Percentiles rank a stretch among this genome's conserved stretches.
Conservation (phyloP, 2,797 vertebrate genomes). For the Acanthopagrus latus region DNA sequence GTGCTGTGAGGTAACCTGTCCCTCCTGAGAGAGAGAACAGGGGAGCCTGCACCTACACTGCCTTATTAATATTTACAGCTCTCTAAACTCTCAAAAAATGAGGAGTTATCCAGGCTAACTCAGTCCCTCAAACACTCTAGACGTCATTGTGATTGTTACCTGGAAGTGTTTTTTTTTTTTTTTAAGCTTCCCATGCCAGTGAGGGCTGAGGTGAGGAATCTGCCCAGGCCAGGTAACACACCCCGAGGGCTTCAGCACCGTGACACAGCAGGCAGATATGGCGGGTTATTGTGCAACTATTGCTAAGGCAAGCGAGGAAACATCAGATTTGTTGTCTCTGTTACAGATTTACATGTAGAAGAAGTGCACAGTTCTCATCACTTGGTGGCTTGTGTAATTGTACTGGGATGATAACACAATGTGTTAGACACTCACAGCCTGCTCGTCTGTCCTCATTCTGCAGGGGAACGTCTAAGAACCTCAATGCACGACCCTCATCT, state of each 20-base stretch:
- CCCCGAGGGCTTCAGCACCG: constrained; percentile 42
- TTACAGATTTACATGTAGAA: no score
- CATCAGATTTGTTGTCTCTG: background rate
- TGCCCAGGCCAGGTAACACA: constrained; percentile 76
- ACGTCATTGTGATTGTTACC: constrained; percentile 24
- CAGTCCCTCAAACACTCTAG: no score
- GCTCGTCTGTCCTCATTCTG: background rate
- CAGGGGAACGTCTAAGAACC: background rate
- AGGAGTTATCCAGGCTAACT: background rate
- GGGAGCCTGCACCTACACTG: background rate
- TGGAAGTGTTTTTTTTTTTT: background rate
- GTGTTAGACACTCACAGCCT: background rate
- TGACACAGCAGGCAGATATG: constrained; percentile 55
- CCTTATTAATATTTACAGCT: constrained; percentile 64
- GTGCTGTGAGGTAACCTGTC: constrained; percentile 41
- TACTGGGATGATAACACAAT: background rate
- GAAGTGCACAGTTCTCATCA: no score
- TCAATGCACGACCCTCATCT: background rate
- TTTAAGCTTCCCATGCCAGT: constrained; percentile 6
- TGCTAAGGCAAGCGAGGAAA: background rate
- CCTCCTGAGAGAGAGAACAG: constrained; percentile 1
- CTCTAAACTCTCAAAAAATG: background rate
- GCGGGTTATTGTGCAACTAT: constrained; percentile 59
- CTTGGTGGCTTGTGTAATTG: background rate
- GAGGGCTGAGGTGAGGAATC: constrained; percentile 68